phyloP scores from a whole-genome alignment of 2,888 invertebrate species.

The Meliscaeva auricollis region DNA sequence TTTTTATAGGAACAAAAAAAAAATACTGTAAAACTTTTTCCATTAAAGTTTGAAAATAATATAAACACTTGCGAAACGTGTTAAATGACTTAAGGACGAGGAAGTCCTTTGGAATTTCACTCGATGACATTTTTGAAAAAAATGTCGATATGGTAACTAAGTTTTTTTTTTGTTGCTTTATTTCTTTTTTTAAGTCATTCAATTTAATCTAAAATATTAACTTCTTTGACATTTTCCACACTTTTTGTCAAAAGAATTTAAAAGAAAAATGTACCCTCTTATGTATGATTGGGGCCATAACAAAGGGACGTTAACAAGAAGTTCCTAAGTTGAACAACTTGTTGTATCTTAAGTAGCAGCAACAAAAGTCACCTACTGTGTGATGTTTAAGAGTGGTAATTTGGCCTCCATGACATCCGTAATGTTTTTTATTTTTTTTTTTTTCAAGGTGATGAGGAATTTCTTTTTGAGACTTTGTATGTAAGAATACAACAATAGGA shows the following conservation, averaged over 20 bases:
- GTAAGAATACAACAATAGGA: background rate
- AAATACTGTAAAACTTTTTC: conserved; percentile 20
- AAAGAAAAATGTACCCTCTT: no score
- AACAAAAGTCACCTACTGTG: background rate
- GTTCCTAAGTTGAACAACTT: conserved; percentile 1
- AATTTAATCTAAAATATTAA: background rate
- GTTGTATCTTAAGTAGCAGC: conserved; percentile 1
- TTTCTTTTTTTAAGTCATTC: background rate
- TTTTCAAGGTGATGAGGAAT: background rate
- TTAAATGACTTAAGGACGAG: background rate
- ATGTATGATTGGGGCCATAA: background rate
- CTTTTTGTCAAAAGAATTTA: background rate
- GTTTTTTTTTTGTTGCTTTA: no score
- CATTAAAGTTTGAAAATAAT: conserved; percentile 28
- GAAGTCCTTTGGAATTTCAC: conserved; percentile 20
- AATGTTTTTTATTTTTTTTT: background rate
- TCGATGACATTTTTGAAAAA: conserved; percentile 26
- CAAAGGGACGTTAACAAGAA: conserved; percentile 18
- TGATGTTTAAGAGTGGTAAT: background rate
- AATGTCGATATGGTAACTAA: conserved; percentile 48
- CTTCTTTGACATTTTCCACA: conserved; percentile 7
- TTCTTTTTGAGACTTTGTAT: background rate
- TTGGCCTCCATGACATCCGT: conserved; percentile 3
- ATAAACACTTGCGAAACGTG: conserved; percentile 14
- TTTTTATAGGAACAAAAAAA: background rate